Percentiles rank a stretch among this genome's conserved stretches.
These are phyloP conservation scores for Antennarius maculatus DNA, from an alignment of 2,797 vertebrate genomes.

Conservation along the genomic window DNA sequence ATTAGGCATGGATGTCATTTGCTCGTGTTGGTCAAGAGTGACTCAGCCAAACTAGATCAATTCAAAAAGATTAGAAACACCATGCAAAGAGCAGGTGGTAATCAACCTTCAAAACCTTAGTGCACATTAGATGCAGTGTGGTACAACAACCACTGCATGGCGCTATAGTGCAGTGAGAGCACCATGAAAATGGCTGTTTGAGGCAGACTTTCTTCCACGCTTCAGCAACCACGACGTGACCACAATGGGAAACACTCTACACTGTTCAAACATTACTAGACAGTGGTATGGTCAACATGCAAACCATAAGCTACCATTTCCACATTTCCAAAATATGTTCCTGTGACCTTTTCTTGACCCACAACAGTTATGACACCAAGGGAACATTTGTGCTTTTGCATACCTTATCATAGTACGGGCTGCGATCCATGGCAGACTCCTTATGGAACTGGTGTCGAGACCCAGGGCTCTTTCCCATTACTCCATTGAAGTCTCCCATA, in stretches of 20 bases:
- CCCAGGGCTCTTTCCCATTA: conserved; percentile 88
- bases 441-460: conserved; percentile 93
- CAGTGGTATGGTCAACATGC: not conserved
- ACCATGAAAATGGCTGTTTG: not conserved
- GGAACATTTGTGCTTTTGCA: not conserved
- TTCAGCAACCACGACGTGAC: not conserved
- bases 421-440: conserved; percentile 92
- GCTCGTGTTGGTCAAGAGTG: not conserved
- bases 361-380: not conserved
- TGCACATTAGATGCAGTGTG: conserved; percentile 30
- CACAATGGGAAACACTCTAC: not conserved
- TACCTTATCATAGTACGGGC: conserved; percentile 96
- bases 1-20: not conserved
- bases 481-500: conserved; percentile 89
- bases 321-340: not conserved
- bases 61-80: conserved; percentile 6
- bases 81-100: not conserved
- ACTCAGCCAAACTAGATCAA: not conserved
- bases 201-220: not conserved
- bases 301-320: not conserved
- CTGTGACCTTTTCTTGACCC: no score
- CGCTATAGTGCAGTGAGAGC: conserved; percentile 27
- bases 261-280: not conserved
- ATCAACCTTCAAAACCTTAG: not conserved
- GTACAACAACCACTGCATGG: conserved; percentile 59